Base-by-base conservation (phyloP, 2,888 invertebrate species). In the Drosophila eohydei region DNA sequence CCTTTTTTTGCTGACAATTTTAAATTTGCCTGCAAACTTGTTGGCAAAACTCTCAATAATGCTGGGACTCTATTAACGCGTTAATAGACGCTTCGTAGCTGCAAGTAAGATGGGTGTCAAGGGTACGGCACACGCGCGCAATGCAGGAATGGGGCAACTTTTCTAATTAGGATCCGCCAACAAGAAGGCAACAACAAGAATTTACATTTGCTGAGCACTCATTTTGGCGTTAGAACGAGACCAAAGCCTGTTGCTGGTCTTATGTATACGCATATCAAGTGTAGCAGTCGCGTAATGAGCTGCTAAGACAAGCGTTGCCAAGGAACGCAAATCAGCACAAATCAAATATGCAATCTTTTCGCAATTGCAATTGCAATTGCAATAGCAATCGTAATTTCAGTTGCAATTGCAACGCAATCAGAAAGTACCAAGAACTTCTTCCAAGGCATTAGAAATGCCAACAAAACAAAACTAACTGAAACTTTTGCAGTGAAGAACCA, bases 101-200 rank as follows among this genome's bases (percentile, higher is more conserved):
- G 38, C 46, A 51, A 26, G 50, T 26, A 21, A 21, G 61, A 56
- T 30, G 32, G 56, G 9, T 14, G 43, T 1, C 21, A n/a, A 60
- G 48, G 63, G 50, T 66, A 36, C 8, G 14, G 36, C 43, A 48
- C 21, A 46, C 5, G 46, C 51, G 64, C 66, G 63, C 68, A 67
- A 56, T 50, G 55, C 76, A 58, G 68, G 61, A 70, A 76, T 71
- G 73, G 51, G 69, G 56, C 59, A 88, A 86, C 86, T 85, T 86
- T 83, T 88, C 80, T 85, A 87, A 87, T 87, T 88, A 87, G 75
- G 71, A 61, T 73, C 75, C 72, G 59, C 51, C 68, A 46, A 57
- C 34, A 41, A 56, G 62, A 16, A 50, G 38, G 16, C 55, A 41
- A 8, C 34, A 41, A 30, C 26, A 55, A 28, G 48, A 26, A 46